A percentile compares a stretch with the other conserved stretches of the same genome.
phyloP scores from a whole-genome alignment of 1,140 invertebrate species.

The Acarapis woodi region DNA sequence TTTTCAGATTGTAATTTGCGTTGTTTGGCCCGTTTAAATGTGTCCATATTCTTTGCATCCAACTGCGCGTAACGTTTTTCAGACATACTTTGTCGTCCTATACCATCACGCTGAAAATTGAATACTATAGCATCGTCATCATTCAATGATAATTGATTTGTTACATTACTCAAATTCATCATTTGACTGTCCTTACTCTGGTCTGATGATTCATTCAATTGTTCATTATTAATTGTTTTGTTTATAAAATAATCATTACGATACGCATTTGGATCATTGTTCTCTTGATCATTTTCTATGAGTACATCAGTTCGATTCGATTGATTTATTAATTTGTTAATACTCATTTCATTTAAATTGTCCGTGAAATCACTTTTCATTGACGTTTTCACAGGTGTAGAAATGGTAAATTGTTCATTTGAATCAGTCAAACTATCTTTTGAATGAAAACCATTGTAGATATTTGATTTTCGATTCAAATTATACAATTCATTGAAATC shows the following conservation, averaged over 20 bases:
- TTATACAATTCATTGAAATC: too few relatives aligned
- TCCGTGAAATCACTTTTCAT: too few relatives aligned
- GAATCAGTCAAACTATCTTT: too few relatives aligned
- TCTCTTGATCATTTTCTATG: conserved; percentile 1
- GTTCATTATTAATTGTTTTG: neutral
- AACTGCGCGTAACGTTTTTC: conserved; percentile 78
- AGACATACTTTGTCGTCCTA: conserved; percentile 83
- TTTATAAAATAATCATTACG: neutral
- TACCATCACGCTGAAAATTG: conserved; percentile 37
- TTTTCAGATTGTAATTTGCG: conserved; percentile 19
- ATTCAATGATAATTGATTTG: conserved; percentile 6
- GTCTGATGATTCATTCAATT: too few relatives aligned
- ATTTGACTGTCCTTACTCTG: too few relatives aligned
- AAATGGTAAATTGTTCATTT: neutral
- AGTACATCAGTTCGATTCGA: conserved; percentile 1
- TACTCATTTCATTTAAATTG: neutral
- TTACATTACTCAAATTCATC: neutral
- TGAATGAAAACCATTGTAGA: neutral
- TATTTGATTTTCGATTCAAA: too few relatives aligned
- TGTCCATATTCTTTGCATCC: conserved; percentile 76
- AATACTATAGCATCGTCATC: neutral
- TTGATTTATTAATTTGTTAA: neutral
- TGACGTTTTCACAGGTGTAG: neutral
- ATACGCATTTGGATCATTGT: neutral
- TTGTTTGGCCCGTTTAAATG: conserved; percentile 76